A percentile compares a stretch with the other conserved stretches of the same genome.
These are phyloP conservation scores for Cardiocondyla obscurior DNA, from an alignment of 1,140 invertebrate species.

Conservation along the genomic window DNA sequence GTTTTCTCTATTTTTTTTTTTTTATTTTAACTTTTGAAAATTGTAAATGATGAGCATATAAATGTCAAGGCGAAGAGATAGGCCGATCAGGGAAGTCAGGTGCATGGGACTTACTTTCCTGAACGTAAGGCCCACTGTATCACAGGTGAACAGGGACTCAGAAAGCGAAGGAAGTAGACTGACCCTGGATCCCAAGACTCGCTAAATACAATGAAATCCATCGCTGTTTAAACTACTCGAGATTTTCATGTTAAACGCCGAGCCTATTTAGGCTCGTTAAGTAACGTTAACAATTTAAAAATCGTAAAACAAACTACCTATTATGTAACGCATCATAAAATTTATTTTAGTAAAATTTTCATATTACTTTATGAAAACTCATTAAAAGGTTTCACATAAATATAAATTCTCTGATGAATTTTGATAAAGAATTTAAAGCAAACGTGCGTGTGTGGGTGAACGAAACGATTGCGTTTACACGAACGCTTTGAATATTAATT, in stretches of 20 bases:
- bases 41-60: not conserved
- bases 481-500: not conserved
- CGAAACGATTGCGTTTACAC: not conserved
- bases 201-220: not conserved
- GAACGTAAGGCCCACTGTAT: constrained; percentile 73
- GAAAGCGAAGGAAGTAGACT: constrained; percentile 60
- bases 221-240: not conserved
- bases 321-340: not conserved
- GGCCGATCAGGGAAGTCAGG: not conserved
- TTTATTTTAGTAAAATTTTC: not conserved
- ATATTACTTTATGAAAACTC: not conserved
- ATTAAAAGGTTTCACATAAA: not conserved
- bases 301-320: not conserved
- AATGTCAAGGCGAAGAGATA: not conserved
- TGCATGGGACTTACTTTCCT: not conserved
- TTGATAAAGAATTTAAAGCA: not conserved
- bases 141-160: constrained; percentile 73
- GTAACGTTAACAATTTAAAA: not conserved
- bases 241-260: not conserved
- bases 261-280: not conserved
- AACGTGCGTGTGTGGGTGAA: not conserved
- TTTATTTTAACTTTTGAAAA: too few species aligned
- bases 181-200: constrained; percentile 1
- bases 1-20: too few species aligned
- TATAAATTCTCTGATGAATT: not conserved